Conservation (phyloP, 2,797 vertebrate species). For the Potorous gilbertii region DNA sequence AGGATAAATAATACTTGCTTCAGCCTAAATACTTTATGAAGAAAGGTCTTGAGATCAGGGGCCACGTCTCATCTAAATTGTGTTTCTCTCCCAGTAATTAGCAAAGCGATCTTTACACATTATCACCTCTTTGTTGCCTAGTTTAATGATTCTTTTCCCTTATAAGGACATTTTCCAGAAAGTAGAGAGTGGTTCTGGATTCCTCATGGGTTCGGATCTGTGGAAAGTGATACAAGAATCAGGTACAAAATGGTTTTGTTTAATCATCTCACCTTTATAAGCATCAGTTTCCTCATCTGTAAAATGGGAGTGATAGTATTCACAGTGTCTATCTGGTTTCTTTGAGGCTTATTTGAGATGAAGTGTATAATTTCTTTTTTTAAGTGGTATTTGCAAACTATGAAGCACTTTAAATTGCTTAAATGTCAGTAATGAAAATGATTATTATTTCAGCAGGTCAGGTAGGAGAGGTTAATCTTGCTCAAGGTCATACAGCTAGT, state of each 20-base stretch:
- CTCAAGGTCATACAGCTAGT: neutral
- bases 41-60: neutral
- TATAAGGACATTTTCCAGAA: constrained; percentile 80
- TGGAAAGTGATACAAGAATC: constrained; percentile 62
- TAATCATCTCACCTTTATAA: neutral
- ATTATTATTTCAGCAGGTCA: neutral
- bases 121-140: neutral
- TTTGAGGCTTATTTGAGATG: neutral
- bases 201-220: constrained; percentile 77
- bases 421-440: neutral
- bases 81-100: neutral
- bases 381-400: neutral
- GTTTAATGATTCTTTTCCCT: constrained; percentile 48
- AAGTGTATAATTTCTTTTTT: neutral
- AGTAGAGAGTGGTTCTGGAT: constrained; percentile 77
- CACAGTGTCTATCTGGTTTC: neutral
- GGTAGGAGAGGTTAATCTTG: neutral
- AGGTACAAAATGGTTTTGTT: constrained; percentile 69
- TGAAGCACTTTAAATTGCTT: neutral
- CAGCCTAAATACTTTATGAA: neutral
- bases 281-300: neutral
- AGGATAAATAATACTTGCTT: neutral
- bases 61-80: neutral
- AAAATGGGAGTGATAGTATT: neutral
- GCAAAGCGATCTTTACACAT: neutral